Conservation (phyloP, 2,113 vertebrate species). For the Corapipo altera region DNA sequence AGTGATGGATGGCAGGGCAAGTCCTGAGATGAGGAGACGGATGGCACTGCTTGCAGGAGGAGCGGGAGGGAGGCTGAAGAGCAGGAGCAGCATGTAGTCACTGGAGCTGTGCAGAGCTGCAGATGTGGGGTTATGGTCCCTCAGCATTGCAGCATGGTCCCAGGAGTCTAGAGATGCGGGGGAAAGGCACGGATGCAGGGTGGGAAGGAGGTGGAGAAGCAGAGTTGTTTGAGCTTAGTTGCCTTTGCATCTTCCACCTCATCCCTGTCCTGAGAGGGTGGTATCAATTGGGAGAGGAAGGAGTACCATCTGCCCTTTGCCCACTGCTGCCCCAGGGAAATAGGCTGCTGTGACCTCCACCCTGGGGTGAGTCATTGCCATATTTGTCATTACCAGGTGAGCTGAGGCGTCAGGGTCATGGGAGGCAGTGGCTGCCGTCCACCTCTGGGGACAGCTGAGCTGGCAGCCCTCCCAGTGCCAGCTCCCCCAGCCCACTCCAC, state of each 20-base stretch:
- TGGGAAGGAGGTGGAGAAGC: background rate
- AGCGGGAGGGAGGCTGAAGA: background rate
- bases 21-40: background rate
- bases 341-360: background rate
- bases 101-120: background rate
- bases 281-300: background rate
- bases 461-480: background rate
- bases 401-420: accelerated
- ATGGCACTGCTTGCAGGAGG: background rate
- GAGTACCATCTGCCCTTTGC: background rate
- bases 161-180: accelerated
- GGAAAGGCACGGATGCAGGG: accelerated
- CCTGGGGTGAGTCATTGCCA: background rate
- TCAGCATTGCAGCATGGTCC: background rate
- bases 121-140: accelerated
- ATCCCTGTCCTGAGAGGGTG: background rate
- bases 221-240: background rate
- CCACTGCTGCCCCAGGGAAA: background rate
- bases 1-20: slow-evolving; percentile 16
- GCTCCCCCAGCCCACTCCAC: accelerated
- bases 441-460: background rate
- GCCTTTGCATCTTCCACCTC: background rate
- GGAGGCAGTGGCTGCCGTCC: accelerated
- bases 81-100: background rate
- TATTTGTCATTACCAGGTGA: background rate